Base-by-base conservation (phyloP, 2,888 invertebrate species). In the Eutolmus rufibarbis region DNA sequence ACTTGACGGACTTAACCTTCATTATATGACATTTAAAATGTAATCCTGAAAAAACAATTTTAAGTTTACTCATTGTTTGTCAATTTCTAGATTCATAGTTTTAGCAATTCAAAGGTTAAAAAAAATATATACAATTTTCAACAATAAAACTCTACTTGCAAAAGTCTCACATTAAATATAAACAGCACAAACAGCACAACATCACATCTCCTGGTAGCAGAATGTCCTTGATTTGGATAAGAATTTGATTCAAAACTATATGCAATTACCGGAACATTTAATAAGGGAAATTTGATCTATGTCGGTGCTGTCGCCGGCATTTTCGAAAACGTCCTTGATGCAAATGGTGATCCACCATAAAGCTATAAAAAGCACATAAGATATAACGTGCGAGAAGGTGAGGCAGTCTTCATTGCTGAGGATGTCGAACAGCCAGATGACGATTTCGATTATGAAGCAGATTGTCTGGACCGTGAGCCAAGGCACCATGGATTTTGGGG, bases 391-490 rank as follows among this genome's bases (percentile, higher is more conserved):
- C 31, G 89, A 86, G 19, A 89, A 84, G 76, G 90, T 89, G 28
- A 91, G 57, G 88, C 89, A 88, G 66, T 88, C 90, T 88, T 88
- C 88, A 12, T 90, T 89, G 51, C 89, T 87, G 28, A 90, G 51
- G 14, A 90, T 84, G 87, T 90, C 90, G 1, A 89, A 84, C 66
- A 89, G 74, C 90, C 90, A 91, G 5, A 90, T 88, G 81, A 90
- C 76, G 74, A 90, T 79, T 87, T 91, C 91, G 16, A 90, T 87
- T n/a, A 85, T 86, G 86, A 90, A 88, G 34, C 89, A 88, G 74
- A 89, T 88, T 74, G 88, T 89, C 88, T 90, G 90, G 66, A 90
- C 89, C 31, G 88, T 90, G 19, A 91, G 76, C 90, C 90, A 91
- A 5, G 90, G 89, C 40, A 90, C 89, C 88, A 91, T 90, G 40